Conservation (phyloP, 2,797 vertebrate species). For the Manis pentadactyla region DNA sequence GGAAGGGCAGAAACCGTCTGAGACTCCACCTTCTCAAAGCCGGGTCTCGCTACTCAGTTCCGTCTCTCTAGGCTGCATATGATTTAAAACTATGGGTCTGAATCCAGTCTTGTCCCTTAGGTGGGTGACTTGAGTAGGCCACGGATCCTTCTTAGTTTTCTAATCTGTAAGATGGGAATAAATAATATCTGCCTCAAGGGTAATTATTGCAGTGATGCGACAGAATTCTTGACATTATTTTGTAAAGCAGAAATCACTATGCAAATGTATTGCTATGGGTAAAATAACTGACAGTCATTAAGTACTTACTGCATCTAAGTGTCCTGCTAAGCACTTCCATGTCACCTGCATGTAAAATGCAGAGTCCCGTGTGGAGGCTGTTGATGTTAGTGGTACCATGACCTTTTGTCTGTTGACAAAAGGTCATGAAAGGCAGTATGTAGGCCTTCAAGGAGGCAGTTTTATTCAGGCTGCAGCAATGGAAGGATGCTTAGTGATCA, state of each 20-base stretch:
- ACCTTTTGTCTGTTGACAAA: neutral
- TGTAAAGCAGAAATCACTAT: neutral
- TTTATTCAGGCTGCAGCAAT: neutral
- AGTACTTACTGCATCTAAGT: neutral
- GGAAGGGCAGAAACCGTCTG: neutral
- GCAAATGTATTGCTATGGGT: neutral
- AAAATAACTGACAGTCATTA: neutral
- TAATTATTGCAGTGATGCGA: neutral
- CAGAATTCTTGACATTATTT: neutral
- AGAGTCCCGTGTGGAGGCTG: too few relatives aligned
- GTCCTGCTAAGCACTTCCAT: neutral
- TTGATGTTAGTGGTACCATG: too few relatives aligned
- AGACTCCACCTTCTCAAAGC: rapidly evolving
- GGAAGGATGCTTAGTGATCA: neutral
- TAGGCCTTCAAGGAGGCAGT: too few relatives aligned
- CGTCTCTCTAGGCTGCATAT: neutral
- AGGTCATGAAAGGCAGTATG: neutral
- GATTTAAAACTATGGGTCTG: neutral
- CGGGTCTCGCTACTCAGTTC: too few relatives aligned
- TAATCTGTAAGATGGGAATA: neutral
- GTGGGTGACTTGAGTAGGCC: neutral
- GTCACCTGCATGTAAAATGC: neutral
- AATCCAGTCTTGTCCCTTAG: too few relatives aligned
- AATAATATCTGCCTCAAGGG: neutral
- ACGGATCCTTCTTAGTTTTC: neutral